Evolutionary conservation across 2,888 invertebrate species (phyloP).

Genomic region (Lasioglossum pauxillum): DNA sequence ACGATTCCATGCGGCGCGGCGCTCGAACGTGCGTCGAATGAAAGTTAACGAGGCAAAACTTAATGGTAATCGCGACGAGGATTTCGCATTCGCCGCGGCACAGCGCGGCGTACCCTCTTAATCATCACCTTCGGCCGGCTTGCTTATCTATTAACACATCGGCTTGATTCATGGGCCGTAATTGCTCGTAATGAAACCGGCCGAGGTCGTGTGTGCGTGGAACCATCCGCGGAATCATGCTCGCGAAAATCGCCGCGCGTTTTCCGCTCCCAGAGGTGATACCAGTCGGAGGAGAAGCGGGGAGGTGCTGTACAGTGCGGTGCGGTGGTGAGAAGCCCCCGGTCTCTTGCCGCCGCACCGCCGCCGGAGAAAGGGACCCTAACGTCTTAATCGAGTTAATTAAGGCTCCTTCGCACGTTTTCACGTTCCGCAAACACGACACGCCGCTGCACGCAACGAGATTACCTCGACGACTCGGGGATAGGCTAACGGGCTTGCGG

Average conservation of each 20-base stretch:
- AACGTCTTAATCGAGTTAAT: slow-evolving; percentile 74
- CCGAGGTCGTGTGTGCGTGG: slow-evolving; percentile 8
- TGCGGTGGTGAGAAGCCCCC: slow-evolving; percentile 12
- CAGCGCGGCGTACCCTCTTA: slow-evolving; percentile 29
- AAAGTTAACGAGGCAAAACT: slow-evolving; percentile 52
- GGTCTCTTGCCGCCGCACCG: background rate
- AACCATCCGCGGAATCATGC: slow-evolving; percentile 2
- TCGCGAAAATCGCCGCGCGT: slow-evolving; percentile 3
- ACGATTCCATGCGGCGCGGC: background rate
- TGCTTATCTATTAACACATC: slow-evolving; percentile 53
- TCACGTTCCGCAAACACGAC: slow-evolving; percentile 71
- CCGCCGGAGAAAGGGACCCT: slow-evolving; percentile 47
- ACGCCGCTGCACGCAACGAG: slow-evolving; percentile 72
- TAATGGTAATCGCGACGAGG: slow-evolving; percentile 36
- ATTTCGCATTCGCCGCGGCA: slow-evolving; percentile 26
- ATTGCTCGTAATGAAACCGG: slow-evolving; percentile 44
- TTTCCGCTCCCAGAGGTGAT: slow-evolving; percentile 5
- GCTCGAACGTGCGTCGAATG: slow-evolving; percentile 30
- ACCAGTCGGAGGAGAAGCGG: background rate
- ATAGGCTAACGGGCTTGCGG: slow-evolving; percentile 54
- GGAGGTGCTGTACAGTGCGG: background rate
- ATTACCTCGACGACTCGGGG: slow-evolving; percentile 62
- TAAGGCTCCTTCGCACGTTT: slow-evolving; percentile 71
- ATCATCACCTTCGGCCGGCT: slow-evolving; percentile 34
- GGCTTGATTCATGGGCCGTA: slow-evolving; percentile 42